These are phyloP conservation scores for Pheosia gnoma DNA, from an alignment of 2,888 invertebrate genomes.

Conservation along the genomic window DNA sequence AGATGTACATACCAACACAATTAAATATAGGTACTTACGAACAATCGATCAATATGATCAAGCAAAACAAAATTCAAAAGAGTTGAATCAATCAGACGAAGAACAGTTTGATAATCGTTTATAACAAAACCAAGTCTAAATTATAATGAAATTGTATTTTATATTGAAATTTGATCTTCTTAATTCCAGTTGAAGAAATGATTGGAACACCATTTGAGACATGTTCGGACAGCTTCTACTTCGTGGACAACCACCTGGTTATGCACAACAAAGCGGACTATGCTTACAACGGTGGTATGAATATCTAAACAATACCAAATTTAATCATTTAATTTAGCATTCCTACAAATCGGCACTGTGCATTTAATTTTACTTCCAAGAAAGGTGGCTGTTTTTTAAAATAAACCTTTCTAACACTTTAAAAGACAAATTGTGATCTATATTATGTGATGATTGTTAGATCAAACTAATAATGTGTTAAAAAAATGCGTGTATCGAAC, in stretches of 20 bases:
- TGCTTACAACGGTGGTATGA: conserved; percentile 94
- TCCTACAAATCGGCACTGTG: conserved; percentile 40
- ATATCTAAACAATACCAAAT: conserved; percentile 49
- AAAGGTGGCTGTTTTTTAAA: not conserved
- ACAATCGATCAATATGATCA: too few relatives aligned
- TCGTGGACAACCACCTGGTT: conserved; percentile 97
- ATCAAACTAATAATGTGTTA: too few relatives aligned
- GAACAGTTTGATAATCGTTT: too few relatives aligned
- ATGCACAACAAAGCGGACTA: conserved; percentile 99
- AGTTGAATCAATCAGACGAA: too few relatives aligned
- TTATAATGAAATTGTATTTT: not conserved
- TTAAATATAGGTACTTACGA: too few relatives aligned
- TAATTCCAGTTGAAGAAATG: conserved; percentile 96
- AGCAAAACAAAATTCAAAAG: too few relatives aligned
- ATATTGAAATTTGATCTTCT: too few relatives aligned
- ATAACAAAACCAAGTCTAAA: not conserved
- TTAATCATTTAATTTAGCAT: conserved; percentile 7
- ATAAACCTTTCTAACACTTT: conserved; percentile 6
- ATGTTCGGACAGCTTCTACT: conserved; percentile 99
- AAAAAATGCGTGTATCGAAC: too few relatives aligned
- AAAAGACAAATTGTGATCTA: not conserved
- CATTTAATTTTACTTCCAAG: conserved; percentile 26
- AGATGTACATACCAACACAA: too few relatives aligned
- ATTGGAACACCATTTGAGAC: conserved; percentile 98
- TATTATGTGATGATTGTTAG: too few relatives aligned